Evolutionary conservation across 2,888 invertebrate species (phyloP), one percentile per base, ranked within the genome.

Genomic region (Minunthozetes semirufus): DNA sequence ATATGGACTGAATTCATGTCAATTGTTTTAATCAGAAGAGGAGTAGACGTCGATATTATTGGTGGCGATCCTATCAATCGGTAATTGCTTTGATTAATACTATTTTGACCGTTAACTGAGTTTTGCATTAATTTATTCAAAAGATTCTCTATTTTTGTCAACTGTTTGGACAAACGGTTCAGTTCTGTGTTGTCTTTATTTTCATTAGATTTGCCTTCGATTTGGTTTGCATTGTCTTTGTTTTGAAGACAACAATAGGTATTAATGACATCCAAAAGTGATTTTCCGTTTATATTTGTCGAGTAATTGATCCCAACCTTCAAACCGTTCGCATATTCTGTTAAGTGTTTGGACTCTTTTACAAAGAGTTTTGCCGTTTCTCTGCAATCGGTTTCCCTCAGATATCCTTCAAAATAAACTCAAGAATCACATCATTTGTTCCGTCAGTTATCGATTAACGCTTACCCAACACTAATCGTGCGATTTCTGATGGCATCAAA

Each of bases 401-500:
- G 29, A 74, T 76, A 76, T 29, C 70, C 70, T 68, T 48, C 22
- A 61, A 59, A 15, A 2, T 17, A 53, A 33, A 42, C 2, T 25
- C 22, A 56, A 17, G 9, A 72, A 56, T 42, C 11, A 19, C 6
- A n/a, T 5, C 15, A 11, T 13, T 53, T 15, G 50, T 8, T 13
- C 6, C 27, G 25, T 9, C 15, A 48, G 15, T 33, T 38, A 17
- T 22, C 50, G 6, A 13, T 9, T 17, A 48, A 72, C n/a, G n/a
- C 71, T 38, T 71, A 72, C 76, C 76, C 53, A 73, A 53, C 17
- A 74, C 74, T 1, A 76, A 25, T 66, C 76, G 29, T 0, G 76
- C 76, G 29, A 74, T 72, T 61, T 76, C 76, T 27, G 76, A 76
- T 38, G 76, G 76, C 76, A 76, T 76, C 8, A 38, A 74, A 42